Evolutionary conservation across 1,140 invertebrate species (phyloP).

Genomic region (Stratiolaelaps scimitus): DNA sequence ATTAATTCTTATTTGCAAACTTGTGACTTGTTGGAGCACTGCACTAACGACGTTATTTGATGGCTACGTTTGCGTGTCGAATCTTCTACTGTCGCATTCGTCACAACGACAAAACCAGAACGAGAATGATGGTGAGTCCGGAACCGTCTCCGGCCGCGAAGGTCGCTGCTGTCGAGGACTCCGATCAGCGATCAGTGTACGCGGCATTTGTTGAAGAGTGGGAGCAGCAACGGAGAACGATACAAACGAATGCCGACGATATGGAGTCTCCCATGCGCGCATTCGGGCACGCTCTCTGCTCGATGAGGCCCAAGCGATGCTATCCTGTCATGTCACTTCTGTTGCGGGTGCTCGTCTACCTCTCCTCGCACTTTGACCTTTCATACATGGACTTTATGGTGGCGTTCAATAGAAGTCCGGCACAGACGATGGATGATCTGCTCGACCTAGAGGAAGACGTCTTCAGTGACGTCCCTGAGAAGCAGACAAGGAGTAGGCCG

Average conservation of each 20-base stretch:
- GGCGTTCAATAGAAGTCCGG: too few species aligned
- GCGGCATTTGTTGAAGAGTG: background rate
- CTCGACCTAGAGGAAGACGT: too few species aligned
- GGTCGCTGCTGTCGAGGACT: background rate
- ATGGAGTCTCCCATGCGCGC: background rate
- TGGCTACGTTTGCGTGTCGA: too few species aligned
- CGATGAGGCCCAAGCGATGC: conserved; percentile 4
- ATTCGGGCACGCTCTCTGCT: conserved; percentile 7
- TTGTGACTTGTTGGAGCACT: too few species aligned
- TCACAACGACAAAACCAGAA: conserved; percentile 5
- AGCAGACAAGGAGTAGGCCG: too few species aligned
- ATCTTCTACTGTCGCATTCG: too few species aligned
- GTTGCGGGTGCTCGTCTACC: conserved; percentile 1
- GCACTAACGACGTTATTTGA: too few species aligned
- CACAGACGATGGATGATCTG: too few species aligned
- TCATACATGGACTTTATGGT: background rate
- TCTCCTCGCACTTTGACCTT: background rate
- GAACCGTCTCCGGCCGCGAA: background rate
- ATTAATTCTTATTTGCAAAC: too few species aligned
- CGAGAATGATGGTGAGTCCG: background rate
- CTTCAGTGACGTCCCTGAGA: too few species aligned
- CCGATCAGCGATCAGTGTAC: background rate
- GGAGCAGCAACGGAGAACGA: background rate
- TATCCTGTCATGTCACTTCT: background rate
- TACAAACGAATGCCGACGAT: conserved; percentile 1